phyloP scores from a whole-genome alignment of 2,888 invertebrate genomes.

The Polietes domitor region DNA sequence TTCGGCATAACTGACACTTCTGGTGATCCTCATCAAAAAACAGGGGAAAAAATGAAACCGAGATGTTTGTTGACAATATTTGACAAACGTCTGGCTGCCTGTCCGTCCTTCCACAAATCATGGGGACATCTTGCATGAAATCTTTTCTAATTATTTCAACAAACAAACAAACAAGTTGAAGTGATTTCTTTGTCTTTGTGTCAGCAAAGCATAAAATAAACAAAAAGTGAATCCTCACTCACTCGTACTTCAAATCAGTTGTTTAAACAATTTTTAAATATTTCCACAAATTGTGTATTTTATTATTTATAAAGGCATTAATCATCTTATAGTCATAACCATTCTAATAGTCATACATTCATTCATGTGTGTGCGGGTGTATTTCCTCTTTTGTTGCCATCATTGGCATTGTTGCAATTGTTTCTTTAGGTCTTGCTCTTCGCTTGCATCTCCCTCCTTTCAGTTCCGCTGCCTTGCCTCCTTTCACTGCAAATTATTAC shows the following conservation, averaged over 20 bases:
- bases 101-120: neutral
- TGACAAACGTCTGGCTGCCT: constrained; percentile 15
- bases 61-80: constrained; percentile 55
- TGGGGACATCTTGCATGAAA: neutral
- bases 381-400: constrained; percentile 7
- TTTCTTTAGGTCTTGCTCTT: too few relatives aligned
- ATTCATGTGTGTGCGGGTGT: too few relatives aligned
- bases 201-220: neutral
- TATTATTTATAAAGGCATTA: constrained; percentile 1
- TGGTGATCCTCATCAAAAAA: neutral
- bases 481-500: constrained; percentile 17
- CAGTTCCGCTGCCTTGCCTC: constrained; percentile 11
- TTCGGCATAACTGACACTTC: neutral
- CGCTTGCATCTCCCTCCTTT: too few relatives aligned
- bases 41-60: constrained; percentile 6
- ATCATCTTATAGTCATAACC: neutral
- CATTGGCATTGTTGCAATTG: neutral
- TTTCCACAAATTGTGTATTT: too few relatives aligned
- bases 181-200: neutral
- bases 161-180: neutral
- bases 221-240: neutral
- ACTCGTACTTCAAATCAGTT: neutral
- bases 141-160: neutral
- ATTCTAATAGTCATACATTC: neutral
- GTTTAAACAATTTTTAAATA: neutral